Evolutionary conservation across 2,113 vertebrate genomes (phyloP).

Genomic region (Rhizomys pruinosus): DNA sequence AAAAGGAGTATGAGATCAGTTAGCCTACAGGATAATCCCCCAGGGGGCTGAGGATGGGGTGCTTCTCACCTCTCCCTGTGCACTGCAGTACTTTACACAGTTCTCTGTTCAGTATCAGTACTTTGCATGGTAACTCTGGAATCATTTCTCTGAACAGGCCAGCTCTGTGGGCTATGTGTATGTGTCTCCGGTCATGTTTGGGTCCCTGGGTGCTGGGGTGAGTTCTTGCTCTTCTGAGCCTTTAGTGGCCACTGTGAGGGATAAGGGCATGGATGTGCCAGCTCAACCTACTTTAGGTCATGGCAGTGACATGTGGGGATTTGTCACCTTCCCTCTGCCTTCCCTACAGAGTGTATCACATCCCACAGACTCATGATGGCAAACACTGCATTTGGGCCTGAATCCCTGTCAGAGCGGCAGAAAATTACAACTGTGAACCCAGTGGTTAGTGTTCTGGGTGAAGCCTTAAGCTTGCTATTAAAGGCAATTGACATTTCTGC

Average conservation of each 20-base stretch:
- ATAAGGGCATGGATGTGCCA: not conserved
- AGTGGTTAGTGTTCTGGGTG: slow-evolving; percentile 39
- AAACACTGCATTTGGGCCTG: slow-evolving; percentile 19
- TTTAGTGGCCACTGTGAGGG: not conserved
- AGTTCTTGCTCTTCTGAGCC: not conserved
- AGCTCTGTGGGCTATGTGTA: not conserved
- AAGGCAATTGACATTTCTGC: not conserved
- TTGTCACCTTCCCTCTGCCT: not conserved
- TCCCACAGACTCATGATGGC: not conserved
- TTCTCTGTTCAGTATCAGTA: too few species aligned
- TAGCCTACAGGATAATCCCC: not conserved
- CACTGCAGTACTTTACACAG: too few species aligned
- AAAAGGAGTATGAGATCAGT: not conserved
- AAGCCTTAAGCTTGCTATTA: slow-evolving; percentile 46
- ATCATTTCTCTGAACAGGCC: not conserved
- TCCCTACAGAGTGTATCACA: not conserved
- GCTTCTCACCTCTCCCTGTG: too few species aligned
- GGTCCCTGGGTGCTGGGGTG: not conserved
- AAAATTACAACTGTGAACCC: slow-evolving; percentile 63
- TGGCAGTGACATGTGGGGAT: not conserved
- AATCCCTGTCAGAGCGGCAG: slow-evolving; percentile 47
- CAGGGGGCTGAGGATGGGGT: not conserved
- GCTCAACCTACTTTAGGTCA: not conserved
- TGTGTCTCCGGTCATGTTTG: not conserved
- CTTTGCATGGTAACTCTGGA: not conserved